Conservation (phyloP, 2,797 vertebrate species). For the Labeo calbasu region DNA sequence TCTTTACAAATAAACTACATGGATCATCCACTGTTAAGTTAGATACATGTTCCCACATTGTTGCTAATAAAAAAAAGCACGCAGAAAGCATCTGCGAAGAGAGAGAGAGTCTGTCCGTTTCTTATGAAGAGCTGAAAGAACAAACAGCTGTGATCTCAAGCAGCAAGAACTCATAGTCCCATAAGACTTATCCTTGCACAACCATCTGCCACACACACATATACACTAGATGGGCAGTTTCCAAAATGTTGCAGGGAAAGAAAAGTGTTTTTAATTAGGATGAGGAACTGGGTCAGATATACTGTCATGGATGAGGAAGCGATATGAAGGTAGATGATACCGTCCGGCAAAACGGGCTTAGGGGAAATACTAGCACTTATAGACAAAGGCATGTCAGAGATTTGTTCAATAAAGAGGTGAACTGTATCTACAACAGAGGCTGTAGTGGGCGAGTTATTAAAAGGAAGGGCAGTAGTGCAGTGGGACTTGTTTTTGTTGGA, state of each 20-base stretch:
- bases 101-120: conserved; percentile 6
- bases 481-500: conserved; percentile 42
- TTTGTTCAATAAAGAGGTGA: conserved; percentile 37
- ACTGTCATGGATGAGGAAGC: neutral
- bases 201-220: conserved; percentile 42
- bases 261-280: conserved; percentile 34
- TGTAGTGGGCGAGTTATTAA: conserved; percentile 42
- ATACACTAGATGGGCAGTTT: conserved; percentile 15
- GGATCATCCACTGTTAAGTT: neutral
- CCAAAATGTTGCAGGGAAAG: neutral
- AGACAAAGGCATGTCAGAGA: conserved; percentile 18
- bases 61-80: conserved; percentile 2
- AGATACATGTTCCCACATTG: neutral
- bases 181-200: conserved; percentile 39
- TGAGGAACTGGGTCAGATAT: conserved; percentile 2
- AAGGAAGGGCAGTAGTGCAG: conserved; percentile 20
- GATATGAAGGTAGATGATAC: conserved; percentile 17
- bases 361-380: conserved; percentile 19
- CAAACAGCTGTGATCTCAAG: conserved; percentile 50
- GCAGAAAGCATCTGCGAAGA: neutral
- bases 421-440: conserved; percentile 27
- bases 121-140: conserved; percentile 30
- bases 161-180: conserved; percentile 42
- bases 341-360: conserved; percentile 9
- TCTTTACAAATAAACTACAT: conserved; percentile 16